phyloP scores from a whole-genome alignment of 2,113 vertebrate species.

The Marmota flaviventris region DNA sequence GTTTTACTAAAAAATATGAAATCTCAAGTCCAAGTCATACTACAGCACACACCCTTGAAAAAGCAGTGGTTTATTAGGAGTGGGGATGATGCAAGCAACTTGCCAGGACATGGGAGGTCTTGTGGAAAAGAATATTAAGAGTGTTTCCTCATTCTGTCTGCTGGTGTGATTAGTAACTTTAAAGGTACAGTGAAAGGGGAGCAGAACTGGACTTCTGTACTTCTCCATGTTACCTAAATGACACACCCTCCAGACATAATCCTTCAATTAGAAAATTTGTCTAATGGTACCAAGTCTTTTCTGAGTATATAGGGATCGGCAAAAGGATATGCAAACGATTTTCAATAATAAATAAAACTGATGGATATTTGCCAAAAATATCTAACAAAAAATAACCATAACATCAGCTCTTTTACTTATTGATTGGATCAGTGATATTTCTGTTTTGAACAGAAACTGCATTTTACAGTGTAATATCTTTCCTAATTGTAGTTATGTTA shows the following conservation, averaged over 20 bases:
- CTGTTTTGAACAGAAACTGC: background rate
- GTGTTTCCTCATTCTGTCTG: background rate
- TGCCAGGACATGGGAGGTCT: too few relatives aligned
- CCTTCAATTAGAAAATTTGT: background rate
- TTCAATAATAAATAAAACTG: background rate
- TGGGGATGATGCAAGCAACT: background rate
- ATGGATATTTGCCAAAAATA: background rate
- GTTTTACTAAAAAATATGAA: background rate
- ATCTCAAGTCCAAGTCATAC: background rate
- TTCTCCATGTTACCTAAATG: background rate
- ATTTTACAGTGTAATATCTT: background rate
- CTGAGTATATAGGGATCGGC: fast-evolving
- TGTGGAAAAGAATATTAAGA: background rate
- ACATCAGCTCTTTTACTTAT: background rate
- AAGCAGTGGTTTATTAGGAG: background rate
- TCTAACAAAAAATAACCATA: background rate
- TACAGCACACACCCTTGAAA: background rate
- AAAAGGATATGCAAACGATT: background rate
- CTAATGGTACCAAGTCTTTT: background rate
- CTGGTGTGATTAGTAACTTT: background rate
- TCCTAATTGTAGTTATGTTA: background rate
- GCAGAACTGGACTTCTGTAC: too few relatives aligned
- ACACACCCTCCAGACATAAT: background rate
- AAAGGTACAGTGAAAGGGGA: background rate
- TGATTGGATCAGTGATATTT: background rate